Evolutionary conservation across 1,140 invertebrate genomes (phyloP).

Genomic region (Proales similis): DNA sequence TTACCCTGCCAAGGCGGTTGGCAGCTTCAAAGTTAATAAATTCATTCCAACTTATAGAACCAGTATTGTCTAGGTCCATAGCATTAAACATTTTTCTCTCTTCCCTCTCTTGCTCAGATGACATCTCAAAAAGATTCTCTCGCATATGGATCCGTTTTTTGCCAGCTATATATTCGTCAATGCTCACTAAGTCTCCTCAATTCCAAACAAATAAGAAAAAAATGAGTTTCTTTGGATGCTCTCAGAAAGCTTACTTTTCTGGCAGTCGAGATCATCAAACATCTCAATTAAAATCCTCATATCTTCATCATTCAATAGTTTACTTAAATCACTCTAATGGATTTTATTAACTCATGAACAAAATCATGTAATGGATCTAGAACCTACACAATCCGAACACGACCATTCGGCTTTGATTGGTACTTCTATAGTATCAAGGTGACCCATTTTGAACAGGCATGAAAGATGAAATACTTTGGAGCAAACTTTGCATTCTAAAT

Average conservation of each 20-base stretch:
- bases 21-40: slow-evolving; percentile 26
- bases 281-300: slow-evolving; percentile 20
- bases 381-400: slow-evolving; percentile 26
- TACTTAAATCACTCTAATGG: slow-evolving; percentile 33
- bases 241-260: slow-evolving; percentile 7
- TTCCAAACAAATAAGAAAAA: neutral
- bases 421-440: neutral
- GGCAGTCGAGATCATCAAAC: slow-evolving; percentile 30
- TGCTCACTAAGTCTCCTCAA: neutral
- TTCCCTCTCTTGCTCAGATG: neutral
- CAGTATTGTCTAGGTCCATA: slow-evolving; percentile 4
- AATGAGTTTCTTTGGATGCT: neutral
- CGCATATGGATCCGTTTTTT: slow-evolving; percentile 1
- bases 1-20: slow-evolving; percentile 9
- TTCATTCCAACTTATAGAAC: slow-evolving; percentile 34
- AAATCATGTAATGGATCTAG: neutral
- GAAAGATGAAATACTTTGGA: slow-evolving; percentile 5
- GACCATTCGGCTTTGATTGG: slow-evolving; percentile 17
- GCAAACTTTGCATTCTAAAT: slow-evolving; percentile 29
- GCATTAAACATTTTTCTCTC: slow-evolving; percentile 17
- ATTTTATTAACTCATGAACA: neutral
- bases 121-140: slow-evolving; percentile 25
- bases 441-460: slow-evolving; percentile 15
- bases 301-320: slow-evolving; percentile 20
- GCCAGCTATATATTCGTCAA: slow-evolving; percentile 20